phyloP scores from a whole-genome alignment of 2,797 vertebrate genomes.

The Acomys russatus region DNA sequence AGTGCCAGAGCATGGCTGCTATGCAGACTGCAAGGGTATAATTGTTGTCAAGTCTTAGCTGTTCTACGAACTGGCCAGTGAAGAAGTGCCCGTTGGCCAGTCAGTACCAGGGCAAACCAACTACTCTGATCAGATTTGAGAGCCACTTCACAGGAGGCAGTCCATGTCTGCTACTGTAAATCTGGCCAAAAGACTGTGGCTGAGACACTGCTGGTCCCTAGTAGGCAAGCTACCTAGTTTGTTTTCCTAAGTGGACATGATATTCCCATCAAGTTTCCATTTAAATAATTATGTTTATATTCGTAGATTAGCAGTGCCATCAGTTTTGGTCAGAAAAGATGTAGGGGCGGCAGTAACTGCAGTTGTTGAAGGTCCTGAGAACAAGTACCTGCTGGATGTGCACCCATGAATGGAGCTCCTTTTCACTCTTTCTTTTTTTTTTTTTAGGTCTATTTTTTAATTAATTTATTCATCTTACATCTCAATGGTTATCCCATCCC shows the following conservation, averaged over 20 bases:
- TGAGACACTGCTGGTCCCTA: not conserved
- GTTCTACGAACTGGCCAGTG: not conserved
- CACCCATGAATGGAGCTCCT: not conserved
- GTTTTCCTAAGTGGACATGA: not conserved
- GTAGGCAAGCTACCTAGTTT: too few species aligned
- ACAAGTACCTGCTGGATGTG: not conserved
- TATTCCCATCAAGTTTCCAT: not conserved
- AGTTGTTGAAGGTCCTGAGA: not conserved
- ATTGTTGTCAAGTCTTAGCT: not conserved
- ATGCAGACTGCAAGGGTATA: not conserved
- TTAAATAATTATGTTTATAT: not conserved
- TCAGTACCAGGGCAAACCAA: not conserved
- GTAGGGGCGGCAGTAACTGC: not conserved
- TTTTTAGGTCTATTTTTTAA: too few species aligned
- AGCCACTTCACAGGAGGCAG: not conserved
- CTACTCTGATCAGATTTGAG: not conserved
- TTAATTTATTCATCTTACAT: too few species aligned
- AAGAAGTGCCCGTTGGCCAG: not conserved
- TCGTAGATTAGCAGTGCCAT: not conserved
- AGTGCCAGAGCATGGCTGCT: not conserved
- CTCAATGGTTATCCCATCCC: too few species aligned
- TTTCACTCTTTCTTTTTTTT: not conserved
- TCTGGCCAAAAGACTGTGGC: not conserved
- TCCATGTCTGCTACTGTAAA: not conserved
- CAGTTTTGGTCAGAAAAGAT: not conserved